Evolutionary conservation across 2,888 invertebrate genomes (phyloP).

Genomic region (Metalampra italica): DNA sequence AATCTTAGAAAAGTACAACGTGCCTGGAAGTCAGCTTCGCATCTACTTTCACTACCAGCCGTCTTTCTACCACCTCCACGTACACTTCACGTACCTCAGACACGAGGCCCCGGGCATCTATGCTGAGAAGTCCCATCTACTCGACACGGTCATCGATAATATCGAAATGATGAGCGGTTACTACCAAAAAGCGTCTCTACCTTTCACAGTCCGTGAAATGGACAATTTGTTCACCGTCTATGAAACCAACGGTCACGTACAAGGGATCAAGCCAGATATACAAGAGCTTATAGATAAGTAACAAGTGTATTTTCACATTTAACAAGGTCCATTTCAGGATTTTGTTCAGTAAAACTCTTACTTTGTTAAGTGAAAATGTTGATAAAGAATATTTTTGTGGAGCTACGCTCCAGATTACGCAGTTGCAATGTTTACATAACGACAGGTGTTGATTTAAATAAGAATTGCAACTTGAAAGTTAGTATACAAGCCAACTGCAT

Average conservation of each 20-base stretch:
- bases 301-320: conserved; percentile 17
- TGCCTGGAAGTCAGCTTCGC: conserved; percentile 84
- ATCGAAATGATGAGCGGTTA: conserved; percentile 89
- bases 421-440: conserved; percentile 80
- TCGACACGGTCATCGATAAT: conserved; percentile 94
- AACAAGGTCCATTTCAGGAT: conserved; percentile 23
- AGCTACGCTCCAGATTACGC: conserved; percentile 78
- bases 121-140: conserved; percentile 91
- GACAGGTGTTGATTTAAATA: conserved; percentile 60
- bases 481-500: conserved; percentile 68
- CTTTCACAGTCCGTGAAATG: conserved; percentile 88
- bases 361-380: conserved; percentile 52
- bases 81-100: conserved; percentile 91
- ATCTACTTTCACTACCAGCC: conserved; percentile 97
- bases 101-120: conserved; percentile 90
- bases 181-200: conserved; percentile 89
- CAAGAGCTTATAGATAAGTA: conserved; percentile 54
- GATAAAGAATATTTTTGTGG: conserved; percentile 75
- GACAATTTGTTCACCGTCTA: conserved; percentile 84
- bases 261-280: conserved; percentile 54
- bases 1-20: conserved; percentile 86
- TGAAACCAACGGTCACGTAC: conserved; percentile 75
- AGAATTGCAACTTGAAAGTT: conserved; percentile 65
- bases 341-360: conserved; percentile 21
- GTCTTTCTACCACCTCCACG: conserved; percentile 96